These are phyloP conservation scores for Haliclona indistincta DNA, from an alignment of 37 sponge, comb jelly and placozoan species.

Conservation along the genomic window DNA sequence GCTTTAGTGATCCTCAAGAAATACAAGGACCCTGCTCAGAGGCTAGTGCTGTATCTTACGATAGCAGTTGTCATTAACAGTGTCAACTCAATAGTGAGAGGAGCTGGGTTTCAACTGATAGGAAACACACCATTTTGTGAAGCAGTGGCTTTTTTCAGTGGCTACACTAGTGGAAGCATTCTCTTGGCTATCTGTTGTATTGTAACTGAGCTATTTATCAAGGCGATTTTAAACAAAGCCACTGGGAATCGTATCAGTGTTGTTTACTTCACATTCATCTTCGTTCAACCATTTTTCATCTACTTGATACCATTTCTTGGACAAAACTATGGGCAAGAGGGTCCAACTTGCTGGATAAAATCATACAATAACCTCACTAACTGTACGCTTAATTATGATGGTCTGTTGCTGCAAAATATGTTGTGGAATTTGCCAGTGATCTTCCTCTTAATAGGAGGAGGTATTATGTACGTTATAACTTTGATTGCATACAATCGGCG, in stretches of 20 bases:
- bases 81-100: conserved; percentile 14
- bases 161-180: conserved; percentile 24
- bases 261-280: conserved; percentile 29
- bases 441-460: background rate
- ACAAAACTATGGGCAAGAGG: conserved; percentile 32
- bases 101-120: conserved; percentile 10
- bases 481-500: background rate
- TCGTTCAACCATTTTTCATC: conserved; percentile 47
- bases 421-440: conserved; percentile 8
- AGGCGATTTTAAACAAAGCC: conserved; percentile 20
- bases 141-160: conserved; percentile 25
- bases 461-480: background rate
- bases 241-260: conserved; percentile 6
- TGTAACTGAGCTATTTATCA: conserved; percentile 32
- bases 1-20: conserved; percentile 76
- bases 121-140: conserved; percentile 5
- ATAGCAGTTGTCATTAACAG: conserved; percentile 53
- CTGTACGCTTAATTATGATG: background rate
- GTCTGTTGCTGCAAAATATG: conserved; percentile 4
- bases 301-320: conserved; percentile 62
- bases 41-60: conserved; percentile 78
- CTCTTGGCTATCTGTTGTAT: conserved; percentile 33
- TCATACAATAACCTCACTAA: background rate
- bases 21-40: conserved; percentile 26
- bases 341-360: conserved; percentile 26